Percentiles rank a stretch among this genome's conserved stretches.
phyloP scores from a whole-genome alignment of 2,113 vertebrate genomes.

The Apteryx mantelli region DNA sequence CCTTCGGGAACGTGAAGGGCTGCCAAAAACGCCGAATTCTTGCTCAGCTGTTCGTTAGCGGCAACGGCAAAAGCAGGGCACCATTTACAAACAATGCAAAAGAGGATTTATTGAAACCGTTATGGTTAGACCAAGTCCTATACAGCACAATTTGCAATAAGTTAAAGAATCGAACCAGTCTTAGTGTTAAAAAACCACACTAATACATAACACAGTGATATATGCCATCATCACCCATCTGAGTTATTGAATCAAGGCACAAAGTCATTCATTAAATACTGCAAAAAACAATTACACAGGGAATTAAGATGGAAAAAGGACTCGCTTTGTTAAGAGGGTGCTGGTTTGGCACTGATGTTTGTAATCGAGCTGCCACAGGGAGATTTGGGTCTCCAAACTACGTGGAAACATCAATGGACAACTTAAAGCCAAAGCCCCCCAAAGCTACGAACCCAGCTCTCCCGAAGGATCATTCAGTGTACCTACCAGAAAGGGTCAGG shows the following conservation, averaged over 20 bases:
- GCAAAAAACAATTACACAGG: neutral
- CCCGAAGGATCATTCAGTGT: neutral
- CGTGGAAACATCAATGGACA: neutral
- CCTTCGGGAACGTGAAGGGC: neutral
- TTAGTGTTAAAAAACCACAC: conserved; percentile 29
- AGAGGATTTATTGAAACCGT: conserved; percentile 67
- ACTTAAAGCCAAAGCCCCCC: conserved; percentile 18
- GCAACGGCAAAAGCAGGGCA: neutral
- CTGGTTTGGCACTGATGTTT: conserved; percentile 42
- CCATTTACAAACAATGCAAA: conserved; percentile 63
- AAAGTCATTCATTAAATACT: conserved; percentile 47
- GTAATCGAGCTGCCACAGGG: conserved; percentile 47
- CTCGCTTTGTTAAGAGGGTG: conserved; percentile 37
- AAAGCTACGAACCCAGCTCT: neutral
- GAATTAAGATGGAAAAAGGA: conserved; percentile 23
- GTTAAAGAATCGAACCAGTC: conserved; percentile 55
- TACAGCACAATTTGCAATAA: conserved; percentile 48
- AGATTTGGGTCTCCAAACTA: neutral
- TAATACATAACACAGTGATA: conserved; percentile 25
- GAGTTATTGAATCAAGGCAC: conserved; percentile 74
- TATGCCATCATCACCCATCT: neutral
- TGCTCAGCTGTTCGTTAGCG: neutral
- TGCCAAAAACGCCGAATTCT: neutral
- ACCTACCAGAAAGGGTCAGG: neutral
- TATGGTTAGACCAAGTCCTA: neutral